Evolutionary conservation across 2,797 vertebrate species (phyloP).

Genomic region (Sebastolobus alascanus): DNA sequence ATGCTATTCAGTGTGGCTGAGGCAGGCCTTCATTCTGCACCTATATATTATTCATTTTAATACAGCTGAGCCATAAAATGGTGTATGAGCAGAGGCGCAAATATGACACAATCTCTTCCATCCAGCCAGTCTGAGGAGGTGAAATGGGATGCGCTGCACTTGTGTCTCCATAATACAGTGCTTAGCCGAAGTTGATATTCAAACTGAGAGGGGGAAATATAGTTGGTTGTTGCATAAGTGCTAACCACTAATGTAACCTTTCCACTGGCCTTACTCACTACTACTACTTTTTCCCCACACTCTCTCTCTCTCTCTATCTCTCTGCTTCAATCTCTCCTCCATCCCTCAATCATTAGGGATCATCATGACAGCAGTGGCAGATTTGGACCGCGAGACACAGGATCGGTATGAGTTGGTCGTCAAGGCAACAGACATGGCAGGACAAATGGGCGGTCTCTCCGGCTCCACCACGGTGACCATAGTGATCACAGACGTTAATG

Average conservation of each 20-base stretch:
- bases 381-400: conserved; percentile 96
- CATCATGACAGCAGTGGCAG: conserved; percentile 95
- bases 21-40: conserved; percentile 58
- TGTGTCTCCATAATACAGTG: conserved; percentile 59
- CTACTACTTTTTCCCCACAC: conserved; percentile 5
- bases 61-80: conserved; percentile 72
- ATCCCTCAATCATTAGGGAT: conserved; percentile 85
- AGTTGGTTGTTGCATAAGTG: conserved; percentile 37
- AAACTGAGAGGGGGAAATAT: conserved; percentile 33
- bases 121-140: conserved; percentile 52
- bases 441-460: conserved; percentile 97
- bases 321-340: conserved; percentile 27
- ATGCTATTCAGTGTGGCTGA: conserved; percentile 49
- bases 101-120: conserved; percentile 64
- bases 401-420: conserved; percentile 98
- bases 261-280: conserved; percentile 42
- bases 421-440: conserved; percentile 98
- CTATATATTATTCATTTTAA: conserved; percentile 78
- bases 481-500: conserved; percentile 97
- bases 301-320: background rate
- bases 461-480: conserved; percentile 99
- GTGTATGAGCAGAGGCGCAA: conserved; percentile 53
- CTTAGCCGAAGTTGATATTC: conserved; percentile 56
- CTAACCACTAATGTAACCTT: conserved; percentile 58
- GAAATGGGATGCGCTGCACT: conserved; percentile 58